phyloP scores from a whole-genome alignment of 1,140 invertebrate species.

The Zeugodacus cucurbitae region DNA sequence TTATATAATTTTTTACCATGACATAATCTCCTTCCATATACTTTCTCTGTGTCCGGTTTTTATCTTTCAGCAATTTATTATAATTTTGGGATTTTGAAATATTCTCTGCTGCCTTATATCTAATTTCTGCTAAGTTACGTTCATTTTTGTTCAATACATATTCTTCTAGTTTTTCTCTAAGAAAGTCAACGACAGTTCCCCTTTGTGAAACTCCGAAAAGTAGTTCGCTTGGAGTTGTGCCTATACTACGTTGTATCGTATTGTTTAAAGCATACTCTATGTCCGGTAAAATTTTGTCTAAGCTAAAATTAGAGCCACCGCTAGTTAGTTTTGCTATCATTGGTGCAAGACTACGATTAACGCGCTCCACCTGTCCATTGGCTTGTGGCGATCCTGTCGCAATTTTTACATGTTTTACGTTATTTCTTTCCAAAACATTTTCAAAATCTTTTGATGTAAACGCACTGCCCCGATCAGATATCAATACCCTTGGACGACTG shows the following conservation, averaged over 20 bases:
- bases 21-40: background rate
- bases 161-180: background rate
- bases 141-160: background rate
- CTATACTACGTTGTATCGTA: conserved; percentile 12
- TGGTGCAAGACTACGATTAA: background rate
- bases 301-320: background rate
- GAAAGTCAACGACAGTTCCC: background rate
- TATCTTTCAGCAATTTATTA: conserved; percentile 12
- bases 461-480: conserved; percentile 30
- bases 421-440: conserved; percentile 23
- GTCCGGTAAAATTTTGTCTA: background rate
- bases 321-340: conserved; percentile 39
- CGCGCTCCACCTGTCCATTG: conserved; percentile 33
- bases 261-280: conserved; percentile 25
- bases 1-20: too few relatives aligned
- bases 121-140: conserved; percentile 6
- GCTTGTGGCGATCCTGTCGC: conserved; percentile 38
- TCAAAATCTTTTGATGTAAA: conserved; percentile 37
- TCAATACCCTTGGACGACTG: background rate
- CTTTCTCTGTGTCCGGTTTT: too few relatives aligned
- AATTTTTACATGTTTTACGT: conserved; percentile 33
- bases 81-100: conserved; percentile 25
- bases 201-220: conserved; percentile 31
- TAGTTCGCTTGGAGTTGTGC: background rate
- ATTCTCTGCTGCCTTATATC: background rate